A percentile compares a stretch with the other conserved stretches of the same genome.
Conservation (phyloP, 2,113 vertebrate species). For the Myocastor coypus region DNA sequence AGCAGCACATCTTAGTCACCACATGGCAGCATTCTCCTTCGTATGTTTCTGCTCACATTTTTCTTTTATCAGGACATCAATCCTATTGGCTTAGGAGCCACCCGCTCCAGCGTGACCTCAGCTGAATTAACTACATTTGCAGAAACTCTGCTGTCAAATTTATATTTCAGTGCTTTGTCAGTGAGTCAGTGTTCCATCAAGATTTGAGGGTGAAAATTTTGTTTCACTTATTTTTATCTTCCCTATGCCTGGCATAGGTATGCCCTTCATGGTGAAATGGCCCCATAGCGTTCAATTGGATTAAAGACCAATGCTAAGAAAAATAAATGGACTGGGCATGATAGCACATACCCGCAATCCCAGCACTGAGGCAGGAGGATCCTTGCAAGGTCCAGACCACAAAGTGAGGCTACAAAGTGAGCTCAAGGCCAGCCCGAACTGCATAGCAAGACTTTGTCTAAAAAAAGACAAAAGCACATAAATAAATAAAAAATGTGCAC, state of each 20-base stretch:
- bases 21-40: background rate
- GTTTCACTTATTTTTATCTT: background rate
- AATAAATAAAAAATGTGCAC: too few species aligned
- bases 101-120: background rate
- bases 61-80: background rate
- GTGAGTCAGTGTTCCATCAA: background rate
- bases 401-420: too few species aligned
- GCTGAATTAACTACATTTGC: background rate
- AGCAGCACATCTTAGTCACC: too few species aligned
- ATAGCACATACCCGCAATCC: too few species aligned
- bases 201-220: background rate
- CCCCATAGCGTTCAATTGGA: background rate
- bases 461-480: too few species aligned
- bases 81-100: background rate
- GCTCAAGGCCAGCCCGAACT: too few species aligned
- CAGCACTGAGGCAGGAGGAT: too few species aligned
- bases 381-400: too few species aligned
- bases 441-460: too few species aligned
- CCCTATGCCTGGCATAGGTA: background rate
- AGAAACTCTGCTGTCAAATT: background rate
- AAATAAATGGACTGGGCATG: background rate
- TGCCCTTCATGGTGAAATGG: background rate
- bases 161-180: background rate
- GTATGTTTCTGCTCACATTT: background rate
- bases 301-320: background rate